Evolutionary conservation across 1,140 invertebrate species (phyloP).

Genomic region (Diabrotica virgifera): DNA sequence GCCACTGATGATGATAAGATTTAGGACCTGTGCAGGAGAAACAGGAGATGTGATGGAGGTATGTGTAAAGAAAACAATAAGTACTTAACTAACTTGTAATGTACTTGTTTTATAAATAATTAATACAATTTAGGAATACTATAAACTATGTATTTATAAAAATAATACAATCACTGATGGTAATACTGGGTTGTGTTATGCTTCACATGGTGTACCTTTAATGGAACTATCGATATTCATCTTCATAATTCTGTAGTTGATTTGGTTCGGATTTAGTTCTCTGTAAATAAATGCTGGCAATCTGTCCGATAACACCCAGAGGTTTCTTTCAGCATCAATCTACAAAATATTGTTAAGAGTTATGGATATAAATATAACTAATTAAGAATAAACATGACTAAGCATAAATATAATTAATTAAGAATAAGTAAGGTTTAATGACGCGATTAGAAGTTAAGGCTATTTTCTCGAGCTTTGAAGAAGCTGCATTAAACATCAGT

Average conservation of each 20-base stretch:
- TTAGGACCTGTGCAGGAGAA: no score
- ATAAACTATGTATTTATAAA: background rate
- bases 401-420: background rate
- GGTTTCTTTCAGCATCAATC: conserved; percentile 55
- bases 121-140: no score
- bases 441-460: no score
- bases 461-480: no score
- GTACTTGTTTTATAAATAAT: no score
- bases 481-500: no score
- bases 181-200: conserved; percentile 15
- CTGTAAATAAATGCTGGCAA: conserved; percentile 62
- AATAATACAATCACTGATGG: background rate
- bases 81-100: no score
- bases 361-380: background rate
- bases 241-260: conserved; percentile 64
- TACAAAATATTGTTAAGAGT: conserved; percentile 34
- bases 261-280: conserved; percentile 53
- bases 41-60: no score
- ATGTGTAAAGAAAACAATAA: no score
- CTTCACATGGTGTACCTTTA: conserved; percentile 54
- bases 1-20: no score
- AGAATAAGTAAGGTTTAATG: no score
- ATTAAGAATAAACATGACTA: background rate
- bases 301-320: conserved; percentile 68
- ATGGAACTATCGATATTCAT: conserved; percentile 57